Conservation (phyloP, 2,797 vertebrate genomes). For the Bovichtus diacanthus region DNA sequence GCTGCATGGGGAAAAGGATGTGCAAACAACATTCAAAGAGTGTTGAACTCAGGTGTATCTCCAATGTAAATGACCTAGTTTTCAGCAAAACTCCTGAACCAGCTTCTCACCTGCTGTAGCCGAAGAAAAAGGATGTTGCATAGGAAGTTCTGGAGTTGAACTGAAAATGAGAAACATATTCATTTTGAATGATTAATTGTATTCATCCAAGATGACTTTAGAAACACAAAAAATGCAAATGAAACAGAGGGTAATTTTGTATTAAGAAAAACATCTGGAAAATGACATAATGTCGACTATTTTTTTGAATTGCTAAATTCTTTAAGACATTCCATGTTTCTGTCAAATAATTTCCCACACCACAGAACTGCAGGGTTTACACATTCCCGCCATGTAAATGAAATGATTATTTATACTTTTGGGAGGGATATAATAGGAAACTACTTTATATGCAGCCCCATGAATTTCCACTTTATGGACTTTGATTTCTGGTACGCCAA, state of each 20-base stretch:
- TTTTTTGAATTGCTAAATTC: constrained; percentile 27
- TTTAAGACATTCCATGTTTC: constrained; percentile 23
- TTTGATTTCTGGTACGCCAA: constrained; percentile 73
- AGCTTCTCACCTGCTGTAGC: constrained; percentile 36
- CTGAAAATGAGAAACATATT: constrained; percentile 9
- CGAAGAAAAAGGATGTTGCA: background rate
- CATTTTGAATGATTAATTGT: constrained; percentile 25
- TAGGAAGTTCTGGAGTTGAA: background rate
- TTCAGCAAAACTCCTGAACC: constrained; percentile 49
- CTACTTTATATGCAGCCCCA: constrained; percentile 66
- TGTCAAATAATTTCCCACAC: constrained; percentile 59
- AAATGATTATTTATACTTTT: constrained; percentile 74
- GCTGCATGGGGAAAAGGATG: constrained; percentile 54
- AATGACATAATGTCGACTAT: constrained; percentile 2
- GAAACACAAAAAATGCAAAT: constrained; percentile 34
- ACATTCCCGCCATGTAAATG: constrained; percentile 56
- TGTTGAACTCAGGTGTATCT: constrained; percentile 66
- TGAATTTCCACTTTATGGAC: constrained; percentile 67
- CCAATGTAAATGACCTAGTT: constrained; percentile 75
- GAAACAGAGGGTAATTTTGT: constrained; percentile 5
- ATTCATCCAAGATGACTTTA: constrained; percentile 10
- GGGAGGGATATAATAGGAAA: constrained; percentile 44
- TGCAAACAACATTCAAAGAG: constrained; percentile 73
- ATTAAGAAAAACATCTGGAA: constrained; percentile 32
- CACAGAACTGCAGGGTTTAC: constrained; percentile 36